Conservation (phyloP, 2,113 vertebrate species). For the Chlamydotis undulata region DNA sequence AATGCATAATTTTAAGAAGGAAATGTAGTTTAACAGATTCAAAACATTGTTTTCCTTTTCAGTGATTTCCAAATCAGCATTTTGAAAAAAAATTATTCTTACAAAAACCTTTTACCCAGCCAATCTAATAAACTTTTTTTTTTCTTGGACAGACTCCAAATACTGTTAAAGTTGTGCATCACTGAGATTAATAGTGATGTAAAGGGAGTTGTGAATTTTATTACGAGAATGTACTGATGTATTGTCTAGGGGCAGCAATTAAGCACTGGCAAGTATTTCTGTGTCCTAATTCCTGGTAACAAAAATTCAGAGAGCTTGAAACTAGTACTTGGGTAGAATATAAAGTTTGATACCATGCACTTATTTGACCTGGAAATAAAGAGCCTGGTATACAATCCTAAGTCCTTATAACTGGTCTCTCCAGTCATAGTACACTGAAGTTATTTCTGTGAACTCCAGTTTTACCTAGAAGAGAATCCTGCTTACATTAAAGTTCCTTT, state of each 20-base stretch:
- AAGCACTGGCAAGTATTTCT: conserved; percentile 27
- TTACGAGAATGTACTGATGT: not conserved
- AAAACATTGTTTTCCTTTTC: not conserved
- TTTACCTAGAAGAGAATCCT: not conserved
- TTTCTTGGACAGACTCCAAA: conserved; percentile 45
- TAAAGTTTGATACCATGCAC: not conserved
- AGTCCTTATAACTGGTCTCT: not conserved
- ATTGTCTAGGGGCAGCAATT: not conserved
- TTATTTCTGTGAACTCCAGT: not conserved
- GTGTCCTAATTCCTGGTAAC: conserved; percentile 16
- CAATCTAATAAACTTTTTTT: not conserved
- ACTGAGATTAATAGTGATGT: conserved; percentile 23
- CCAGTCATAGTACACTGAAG: not conserved
- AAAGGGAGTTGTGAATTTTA: conserved; percentile 45
- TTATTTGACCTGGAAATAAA: not conserved
- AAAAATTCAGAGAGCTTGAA: conserved; percentile 20
- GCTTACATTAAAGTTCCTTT: conserved; percentile 26
- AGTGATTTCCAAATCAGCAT: not conserved
- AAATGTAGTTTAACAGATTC: conserved; percentile 26
- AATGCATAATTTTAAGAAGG: not conserved
- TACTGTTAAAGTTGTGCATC: conserved; percentile 35
- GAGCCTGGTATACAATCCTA: not conserved
- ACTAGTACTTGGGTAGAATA: not conserved
- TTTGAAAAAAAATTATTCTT: not conserved
- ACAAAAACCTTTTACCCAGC: not conserved